Evolutionary conservation across 2,888 invertebrate genomes (phyloP).

Genomic region (Acrobasis repandana): DNA sequence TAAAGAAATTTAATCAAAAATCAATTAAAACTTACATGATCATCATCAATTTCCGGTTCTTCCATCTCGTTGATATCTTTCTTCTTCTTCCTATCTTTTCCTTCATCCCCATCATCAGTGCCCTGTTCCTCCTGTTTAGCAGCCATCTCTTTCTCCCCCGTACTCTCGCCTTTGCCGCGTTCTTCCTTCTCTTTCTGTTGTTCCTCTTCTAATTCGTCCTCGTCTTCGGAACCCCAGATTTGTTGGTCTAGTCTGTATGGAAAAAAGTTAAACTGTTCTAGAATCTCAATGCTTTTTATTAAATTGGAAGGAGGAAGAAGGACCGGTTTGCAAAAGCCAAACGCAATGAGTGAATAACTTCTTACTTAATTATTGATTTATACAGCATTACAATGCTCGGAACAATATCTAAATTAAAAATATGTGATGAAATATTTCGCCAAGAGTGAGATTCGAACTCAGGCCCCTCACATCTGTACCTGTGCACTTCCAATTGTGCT

Average conservation of each 20-base stretch:
- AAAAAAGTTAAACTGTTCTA: conserved; percentile 2
- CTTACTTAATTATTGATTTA: too few species aligned
- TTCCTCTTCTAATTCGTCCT: conserved; percentile 85
- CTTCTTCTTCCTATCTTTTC: conserved; percentile 80
- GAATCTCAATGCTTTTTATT: too few species aligned
- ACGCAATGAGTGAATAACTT: too few species aligned
- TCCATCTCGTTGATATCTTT: conserved; percentile 92
- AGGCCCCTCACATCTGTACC: too few species aligned
- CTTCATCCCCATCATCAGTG: conserved; percentile 79
- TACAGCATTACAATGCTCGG: too few species aligned
- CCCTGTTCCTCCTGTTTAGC: conserved; percentile 87
- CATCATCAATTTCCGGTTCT: conserved; percentile 90
- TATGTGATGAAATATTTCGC: too few species aligned
- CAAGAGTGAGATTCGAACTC: too few species aligned
- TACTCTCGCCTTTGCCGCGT: conserved; percentile 83
- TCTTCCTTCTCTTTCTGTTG: conserved; percentile 84
- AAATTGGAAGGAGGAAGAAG: too few species aligned
- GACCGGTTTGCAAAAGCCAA: too few species aligned
- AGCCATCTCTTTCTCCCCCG: conserved; percentile 87
- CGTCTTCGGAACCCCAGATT: conserved; percentile 93
- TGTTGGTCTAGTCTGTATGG: conserved; percentile 85
- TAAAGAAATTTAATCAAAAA: background rate
- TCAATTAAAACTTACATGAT: conserved; percentile 79
- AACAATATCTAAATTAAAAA: too few species aligned
- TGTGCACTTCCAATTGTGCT: too few species aligned